Conservation (phyloP, 64 coral and sea anemone species). For the Cladopsammia gracilis region DNA sequence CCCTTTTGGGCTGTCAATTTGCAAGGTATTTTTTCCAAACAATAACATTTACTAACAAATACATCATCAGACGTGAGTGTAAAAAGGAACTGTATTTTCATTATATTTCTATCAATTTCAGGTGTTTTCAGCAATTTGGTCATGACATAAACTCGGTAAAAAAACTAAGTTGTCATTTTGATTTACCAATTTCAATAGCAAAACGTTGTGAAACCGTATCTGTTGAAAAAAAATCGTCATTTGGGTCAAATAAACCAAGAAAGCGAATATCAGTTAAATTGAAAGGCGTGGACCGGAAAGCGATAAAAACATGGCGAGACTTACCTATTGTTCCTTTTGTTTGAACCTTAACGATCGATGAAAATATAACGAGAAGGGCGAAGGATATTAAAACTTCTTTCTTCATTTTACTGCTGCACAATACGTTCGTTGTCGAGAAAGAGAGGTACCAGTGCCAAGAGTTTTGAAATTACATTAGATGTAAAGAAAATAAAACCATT, state of each 20-base stretch:
- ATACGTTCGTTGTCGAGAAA: not conserved
- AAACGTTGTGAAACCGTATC: not conserved
- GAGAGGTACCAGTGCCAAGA: not conserved
- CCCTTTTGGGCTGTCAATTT: not conserved
- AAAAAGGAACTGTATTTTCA: too few species aligned
- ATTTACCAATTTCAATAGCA: not conserved
- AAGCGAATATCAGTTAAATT: not conserved
- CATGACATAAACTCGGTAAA: too few species aligned
- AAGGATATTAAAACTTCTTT: not conserved
- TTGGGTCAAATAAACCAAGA: not conserved
- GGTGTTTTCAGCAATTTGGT: too few species aligned
- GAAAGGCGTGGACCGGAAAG: not conserved
- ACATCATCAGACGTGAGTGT: not conserved
- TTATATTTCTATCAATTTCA: too few species aligned
- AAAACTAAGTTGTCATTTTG: too few species aligned
- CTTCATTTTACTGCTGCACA: not conserved
- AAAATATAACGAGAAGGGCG: not conserved
- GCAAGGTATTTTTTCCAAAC: not conserved
- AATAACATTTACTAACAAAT: not conserved
- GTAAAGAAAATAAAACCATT: not conserved
- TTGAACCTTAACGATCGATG: not conserved
- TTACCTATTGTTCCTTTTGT: constrained; percentile 20
- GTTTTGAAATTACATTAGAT: not conserved
- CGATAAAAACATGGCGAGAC: not conserved
- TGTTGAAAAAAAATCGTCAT: not conserved